Base-by-base conservation (phyloP, 2,888 invertebrate genomes). In the Tyria jacobaeae region DNA sequence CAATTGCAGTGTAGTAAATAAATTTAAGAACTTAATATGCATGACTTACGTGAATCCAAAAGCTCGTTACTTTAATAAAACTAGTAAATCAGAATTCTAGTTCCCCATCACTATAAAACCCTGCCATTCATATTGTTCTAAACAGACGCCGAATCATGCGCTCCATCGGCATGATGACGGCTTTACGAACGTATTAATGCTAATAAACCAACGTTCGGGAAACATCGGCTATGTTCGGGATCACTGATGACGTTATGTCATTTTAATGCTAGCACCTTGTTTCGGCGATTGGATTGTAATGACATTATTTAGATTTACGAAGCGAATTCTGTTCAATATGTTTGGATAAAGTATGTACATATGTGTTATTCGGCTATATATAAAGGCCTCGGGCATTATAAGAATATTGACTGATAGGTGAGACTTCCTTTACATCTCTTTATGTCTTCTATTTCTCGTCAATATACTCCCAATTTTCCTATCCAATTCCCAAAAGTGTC, bases 171-270 rank as follows among this genome's bases (percentile, higher is more conserved):
- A 74, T 68, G 83, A 69, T 81, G 84, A 84, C 80, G 83, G 82
- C 53, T 82, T 82, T 83, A 84, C 74, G 78, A 77, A 68, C 75
- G 62, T 62, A 81, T 82, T 82, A 81, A 79, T 75, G 82, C 79
- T 83, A 83, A 83, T 83, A 81, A 73, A 70, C 52, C 55, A 60
- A 67, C 71, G 70, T 66, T 72, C 74, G 76, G 71, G 56, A 71
- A 67, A 67, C 57, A 63, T 73, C 73, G 70, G 68, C 31, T 21
- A 34, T 39, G 12, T 52, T 52, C 27, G 52, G 41, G 25, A 51
- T 31, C 50, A 52, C 57, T 68, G 73, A 75, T 75, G 77, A 76
- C 66, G 64, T 62, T 80, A 68, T 75, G 79, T 82, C 82, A 83
- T 80, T 81, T 80, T 78, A 80, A 80, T 78, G 75, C 25, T 67